Evolutionary conservation across 1,140 invertebrate species (phyloP).

Genomic region (Psilanteris sp.): DNA sequence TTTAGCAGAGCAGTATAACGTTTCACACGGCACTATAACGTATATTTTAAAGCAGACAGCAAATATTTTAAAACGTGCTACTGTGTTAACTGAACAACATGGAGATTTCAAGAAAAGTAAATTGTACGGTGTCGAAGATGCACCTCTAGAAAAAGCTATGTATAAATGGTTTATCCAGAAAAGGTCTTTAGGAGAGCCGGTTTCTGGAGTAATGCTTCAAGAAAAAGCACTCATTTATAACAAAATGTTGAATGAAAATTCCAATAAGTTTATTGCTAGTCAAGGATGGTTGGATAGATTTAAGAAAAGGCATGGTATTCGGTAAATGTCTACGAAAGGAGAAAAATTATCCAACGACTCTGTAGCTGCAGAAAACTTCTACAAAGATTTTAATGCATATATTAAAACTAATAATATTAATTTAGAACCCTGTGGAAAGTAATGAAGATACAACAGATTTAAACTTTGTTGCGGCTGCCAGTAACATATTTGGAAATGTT

Average conservation of each 20-base stretch:
- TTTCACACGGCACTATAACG: too few relatives aligned
- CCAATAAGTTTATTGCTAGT: constrained; percentile 1
- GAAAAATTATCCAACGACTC: constrained; percentile 6
- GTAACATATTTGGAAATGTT: too few relatives aligned
- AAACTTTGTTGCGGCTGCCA: too few relatives aligned
- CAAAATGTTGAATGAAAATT: neutral
- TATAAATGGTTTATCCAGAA: constrained; percentile 10
- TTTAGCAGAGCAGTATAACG: too few relatives aligned
- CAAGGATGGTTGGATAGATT: constrained; percentile 1
- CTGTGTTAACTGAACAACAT: constrained; percentile 6
- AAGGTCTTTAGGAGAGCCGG: neutral
- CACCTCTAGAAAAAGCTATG: constrained; percentile 1
- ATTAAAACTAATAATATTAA: constrained; percentile 5
- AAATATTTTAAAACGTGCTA: neutral
- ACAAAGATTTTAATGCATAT: neutral
- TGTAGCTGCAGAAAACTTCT: neutral
- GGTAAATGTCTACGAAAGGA: constrained; percentile 1
- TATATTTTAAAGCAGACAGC: neutral
- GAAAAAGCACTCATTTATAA: constrained; percentile 6
- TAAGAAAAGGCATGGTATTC: constrained; percentile 3
- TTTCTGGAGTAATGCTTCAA: neutral
- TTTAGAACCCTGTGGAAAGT: too few relatives aligned
- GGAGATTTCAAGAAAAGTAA: constrained; percentile 1
- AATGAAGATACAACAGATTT: too few relatives aligned
- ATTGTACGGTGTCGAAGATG: neutral